phyloP scores from a whole-genome alignment of 1,140 invertebrate species.

The Brachionus rubens region DNA sequence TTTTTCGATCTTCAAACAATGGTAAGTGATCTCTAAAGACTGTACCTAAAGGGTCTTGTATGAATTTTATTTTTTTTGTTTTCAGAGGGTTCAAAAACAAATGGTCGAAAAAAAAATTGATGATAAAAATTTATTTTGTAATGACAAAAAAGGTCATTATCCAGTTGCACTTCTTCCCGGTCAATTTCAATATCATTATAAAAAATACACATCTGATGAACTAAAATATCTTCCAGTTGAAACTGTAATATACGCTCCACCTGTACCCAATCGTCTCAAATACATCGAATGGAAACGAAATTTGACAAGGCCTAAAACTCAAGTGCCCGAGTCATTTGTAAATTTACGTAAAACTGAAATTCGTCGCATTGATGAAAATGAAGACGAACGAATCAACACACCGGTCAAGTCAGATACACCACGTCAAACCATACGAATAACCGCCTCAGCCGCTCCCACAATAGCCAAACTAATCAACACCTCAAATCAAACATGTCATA shows the following conservation, averaged over 20 bases:
- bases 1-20: constrained; percentile 63
- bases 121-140: not conserved
- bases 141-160: constrained; percentile 69
- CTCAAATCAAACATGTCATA: constrained; percentile 53
- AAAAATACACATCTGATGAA: constrained; percentile 67
- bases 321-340: not conserved
- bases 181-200: constrained; percentile 66
- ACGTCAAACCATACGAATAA: constrained; percentile 55
- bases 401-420: constrained; percentile 47
- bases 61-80: not conserved
- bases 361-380: constrained; percentile 25
- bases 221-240: constrained; percentile 81
- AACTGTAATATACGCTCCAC: constrained; percentile 76
- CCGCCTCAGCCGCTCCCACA: constrained; percentile 63
- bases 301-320: not conserved
- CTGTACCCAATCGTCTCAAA: constrained; percentile 56
- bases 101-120: too few species aligned
- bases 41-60: not conserved
- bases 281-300: constrained; percentile 18
- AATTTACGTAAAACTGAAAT: not conserved
- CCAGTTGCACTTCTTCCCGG: constrained; percentile 85
- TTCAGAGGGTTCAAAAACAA: not conserved
- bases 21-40: constrained; percentile 50
- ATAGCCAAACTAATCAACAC: constrained; percentile 49
- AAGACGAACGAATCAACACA: constrained; percentile 33